Percentiles rank a stretch among this genome's conserved stretches.
phyloP scores from a whole-genome alignment of 2,113 vertebrate species.

The Geococcyx californianus region DNA sequence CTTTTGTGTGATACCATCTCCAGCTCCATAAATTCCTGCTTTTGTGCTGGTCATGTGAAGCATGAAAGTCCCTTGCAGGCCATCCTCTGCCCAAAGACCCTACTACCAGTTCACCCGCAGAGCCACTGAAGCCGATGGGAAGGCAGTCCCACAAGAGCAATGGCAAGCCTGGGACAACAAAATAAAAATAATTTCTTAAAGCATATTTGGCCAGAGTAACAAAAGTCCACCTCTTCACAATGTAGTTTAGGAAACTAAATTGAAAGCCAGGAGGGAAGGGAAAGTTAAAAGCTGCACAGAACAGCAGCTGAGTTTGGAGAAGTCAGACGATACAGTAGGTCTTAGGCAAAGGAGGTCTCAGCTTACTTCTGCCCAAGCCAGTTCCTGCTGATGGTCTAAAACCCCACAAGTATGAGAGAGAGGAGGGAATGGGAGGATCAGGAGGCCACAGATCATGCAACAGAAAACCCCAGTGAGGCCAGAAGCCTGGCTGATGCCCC shows the following conservation, averaged over 20 bases:
- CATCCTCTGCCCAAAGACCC: background rate
- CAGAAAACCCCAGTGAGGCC: background rate
- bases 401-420: rapidly evolving
- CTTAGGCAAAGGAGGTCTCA: background rate
- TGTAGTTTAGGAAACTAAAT: background rate
- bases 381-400: background rate
- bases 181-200: background rate
- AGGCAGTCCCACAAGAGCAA: background rate
- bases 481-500: background rate
- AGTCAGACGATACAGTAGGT: background rate
- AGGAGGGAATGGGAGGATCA: background rate
- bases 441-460: background rate
- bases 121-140: background rate
- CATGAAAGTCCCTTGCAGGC: background rate
- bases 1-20: background rate
- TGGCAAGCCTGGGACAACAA: background rate
- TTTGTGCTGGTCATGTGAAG: background rate
- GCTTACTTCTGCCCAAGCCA: background rate
- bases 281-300: background rate
- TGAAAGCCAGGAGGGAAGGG: background rate
- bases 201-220: background rate
- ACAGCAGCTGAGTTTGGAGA: background rate
- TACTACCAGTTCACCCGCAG: no score
- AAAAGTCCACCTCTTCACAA: background rate
- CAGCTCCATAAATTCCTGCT: background rate